Evolutionary conservation across 64 coral and sea anemone species (phyloP).

Genomic region (Pocillopora damicornis): DNA sequence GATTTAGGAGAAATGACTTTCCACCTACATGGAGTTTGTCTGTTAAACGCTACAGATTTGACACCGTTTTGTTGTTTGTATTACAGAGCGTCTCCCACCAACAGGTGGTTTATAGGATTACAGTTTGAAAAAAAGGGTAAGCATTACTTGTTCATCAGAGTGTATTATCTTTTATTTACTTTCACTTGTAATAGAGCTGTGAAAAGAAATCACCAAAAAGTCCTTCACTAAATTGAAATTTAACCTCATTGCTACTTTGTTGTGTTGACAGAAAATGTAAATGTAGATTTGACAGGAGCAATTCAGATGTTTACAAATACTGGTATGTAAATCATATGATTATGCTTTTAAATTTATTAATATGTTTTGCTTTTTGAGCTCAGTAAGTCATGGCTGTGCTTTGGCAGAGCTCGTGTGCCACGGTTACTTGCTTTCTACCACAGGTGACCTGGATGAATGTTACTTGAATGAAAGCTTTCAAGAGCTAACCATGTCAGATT

Average conservation of each 20-base stretch:
- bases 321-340: slow-evolving; percentile 33
- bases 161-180: neutral
- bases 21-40: too few species aligned
- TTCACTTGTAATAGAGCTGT: neutral
- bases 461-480: too few species aligned
- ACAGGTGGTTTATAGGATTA: slow-evolving; percentile 95
- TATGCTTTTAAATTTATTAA: neutral
- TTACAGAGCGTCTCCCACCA: slow-evolving; percentile 65
- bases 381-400: too few species aligned
- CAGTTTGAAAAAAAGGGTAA: slow-evolving; percentile 85
- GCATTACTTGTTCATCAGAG: neutral
- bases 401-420: too few species aligned
- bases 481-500: too few species aligned
- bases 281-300: slow-evolving; percentile 77
- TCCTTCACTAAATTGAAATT: too few species aligned
- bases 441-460: too few species aligned
- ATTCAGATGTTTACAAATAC: slow-evolving; percentile 92
- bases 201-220: too few species aligned
- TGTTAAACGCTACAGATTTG: too few species aligned
- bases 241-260: neutral
- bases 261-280: slow-evolving; percentile 72
- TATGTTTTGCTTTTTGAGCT: too few species aligned
- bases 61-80: neutral
- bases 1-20: too few species aligned
- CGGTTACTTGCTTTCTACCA: too few species aligned